Evolutionary conservation across 2,888 invertebrate species (phyloP).

Genomic region (Drosophila histrio): DNA sequence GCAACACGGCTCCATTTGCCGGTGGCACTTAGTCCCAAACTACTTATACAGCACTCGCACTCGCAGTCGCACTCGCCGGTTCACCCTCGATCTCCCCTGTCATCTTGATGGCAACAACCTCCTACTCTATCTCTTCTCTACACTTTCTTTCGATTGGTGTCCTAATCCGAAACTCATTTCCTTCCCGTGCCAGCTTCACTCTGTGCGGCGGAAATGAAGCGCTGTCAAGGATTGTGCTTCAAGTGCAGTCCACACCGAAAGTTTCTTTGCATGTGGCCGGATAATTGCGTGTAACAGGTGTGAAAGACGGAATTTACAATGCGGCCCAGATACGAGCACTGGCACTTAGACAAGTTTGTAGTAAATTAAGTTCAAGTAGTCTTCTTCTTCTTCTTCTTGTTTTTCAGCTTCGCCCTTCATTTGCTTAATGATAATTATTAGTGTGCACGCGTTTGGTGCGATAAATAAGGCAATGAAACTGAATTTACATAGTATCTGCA

Average conservation of each 20-base stretch:
- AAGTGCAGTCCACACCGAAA: conserved; percentile 61
- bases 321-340: conserved; percentile 15
- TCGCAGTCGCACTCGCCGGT: conserved; percentile 14
- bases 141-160: conserved; percentile 57
- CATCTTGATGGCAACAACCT: neutral
- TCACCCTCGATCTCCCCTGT: conserved; percentile 27
- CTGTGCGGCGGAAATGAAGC: conserved; percentile 71
- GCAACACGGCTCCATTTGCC: conserved; percentile 28
- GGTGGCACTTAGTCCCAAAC: conserved; percentile 68
- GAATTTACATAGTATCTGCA: conserved; percentile 3
- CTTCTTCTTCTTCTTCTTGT: neutral
- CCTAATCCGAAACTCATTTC: conserved; percentile 82
- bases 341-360: conserved; percentile 23
- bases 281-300: conserved; percentile 80
- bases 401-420: conserved; percentile 1
- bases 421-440: conserved; percentile 66
- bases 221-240: conserved; percentile 55
- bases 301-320: conserved; percentile 78
- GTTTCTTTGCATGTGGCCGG: conserved; percentile 68
- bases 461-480: conserved; percentile 33
- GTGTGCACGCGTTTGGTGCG: conserved; percentile 58
- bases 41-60: conserved; percentile 69
- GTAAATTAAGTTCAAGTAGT: conserved; percentile 65
- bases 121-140: neutral
- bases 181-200: conserved; percentile 70